phyloP scores from a whole-genome alignment of 2,113 vertebrate species.

The Clarias batrachus region DNA sequence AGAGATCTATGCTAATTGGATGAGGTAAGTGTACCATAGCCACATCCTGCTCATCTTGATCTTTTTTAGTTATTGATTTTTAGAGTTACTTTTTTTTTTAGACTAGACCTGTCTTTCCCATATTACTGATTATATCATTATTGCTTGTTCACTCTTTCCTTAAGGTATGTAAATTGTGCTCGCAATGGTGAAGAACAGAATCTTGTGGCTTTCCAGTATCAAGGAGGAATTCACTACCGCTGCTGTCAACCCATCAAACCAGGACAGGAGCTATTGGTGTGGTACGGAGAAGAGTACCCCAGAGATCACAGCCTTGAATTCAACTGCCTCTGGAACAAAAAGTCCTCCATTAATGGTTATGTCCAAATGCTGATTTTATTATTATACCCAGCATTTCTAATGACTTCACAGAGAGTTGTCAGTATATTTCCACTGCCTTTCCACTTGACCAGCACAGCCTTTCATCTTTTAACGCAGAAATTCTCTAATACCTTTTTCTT shows the following conservation, averaged over 20 bases:
- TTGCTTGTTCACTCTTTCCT: not conserved
- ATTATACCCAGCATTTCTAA: not conserved
- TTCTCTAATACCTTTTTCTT: not conserved
- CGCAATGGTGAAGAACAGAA: slow-evolving; percentile 19
- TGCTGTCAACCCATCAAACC: not conserved
- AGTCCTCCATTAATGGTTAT: slow-evolving; percentile 1
- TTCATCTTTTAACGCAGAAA: not conserved
- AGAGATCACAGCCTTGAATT: slow-evolving; percentile 5
- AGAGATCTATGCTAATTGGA: slow-evolving; percentile 7
- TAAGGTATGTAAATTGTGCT: slow-evolving; percentile 14
- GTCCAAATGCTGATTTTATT: not conserved
- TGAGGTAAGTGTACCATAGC: not conserved
- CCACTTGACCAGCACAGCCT: not conserved
- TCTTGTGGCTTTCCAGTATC: not conserved
- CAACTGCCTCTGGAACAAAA: slow-evolving; percentile 17
- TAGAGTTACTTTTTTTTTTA: not conserved
- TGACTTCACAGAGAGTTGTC: not conserved
- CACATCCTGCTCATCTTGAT: not conserved
- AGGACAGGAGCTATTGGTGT: slow-evolving; percentile 18
- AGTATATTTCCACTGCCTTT: not conserved
- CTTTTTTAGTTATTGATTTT: not conserved
- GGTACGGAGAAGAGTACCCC: not conserved
- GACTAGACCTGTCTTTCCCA: not conserved
- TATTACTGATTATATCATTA: not conserved
- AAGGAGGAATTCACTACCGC: slow-evolving; percentile 5